Conservation (phyloP, 2,888 invertebrate genomes). For the Phengaris alcon region DNA sequence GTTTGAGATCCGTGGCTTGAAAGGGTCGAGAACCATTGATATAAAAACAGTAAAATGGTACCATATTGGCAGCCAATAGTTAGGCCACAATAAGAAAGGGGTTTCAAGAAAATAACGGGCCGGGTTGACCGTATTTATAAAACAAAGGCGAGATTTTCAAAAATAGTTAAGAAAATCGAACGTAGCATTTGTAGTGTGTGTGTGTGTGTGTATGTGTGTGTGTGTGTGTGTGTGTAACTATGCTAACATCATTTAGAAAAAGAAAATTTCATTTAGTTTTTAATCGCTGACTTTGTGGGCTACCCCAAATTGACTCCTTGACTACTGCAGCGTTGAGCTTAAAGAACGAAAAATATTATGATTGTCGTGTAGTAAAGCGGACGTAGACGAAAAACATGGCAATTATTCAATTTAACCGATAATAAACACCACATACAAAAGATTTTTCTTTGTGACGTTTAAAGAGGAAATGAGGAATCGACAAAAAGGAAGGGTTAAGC, state of each 20-base stretch:
- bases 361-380: not conserved
- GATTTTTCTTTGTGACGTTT: not conserved
- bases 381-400: not conserved
- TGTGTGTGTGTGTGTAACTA: no score
- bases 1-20: conserved; percentile 9
- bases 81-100: conserved; percentile 23
- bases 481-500: not conserved
- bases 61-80: conserved; percentile 18
- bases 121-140: conserved; percentile 7
- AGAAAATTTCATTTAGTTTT: no score
- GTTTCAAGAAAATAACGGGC: conserved; percentile 10
- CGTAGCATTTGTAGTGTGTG: not conserved
- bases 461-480: conserved; percentile 11
- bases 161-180: not conserved
- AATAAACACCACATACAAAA: not conserved
- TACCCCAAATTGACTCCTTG: no score
- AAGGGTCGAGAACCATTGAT: conserved; percentile 12
- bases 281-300: no score
- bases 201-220: no score
- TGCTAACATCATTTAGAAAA: no score
- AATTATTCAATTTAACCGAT: not conserved
- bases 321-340: no score
- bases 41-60: conserved; percentile 24
- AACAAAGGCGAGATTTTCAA: not conserved
- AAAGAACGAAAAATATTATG: not conserved